phyloP scores from a whole-genome alignment of 2,888 invertebrate genomes.

The Stenotaenia linearis region DNA sequence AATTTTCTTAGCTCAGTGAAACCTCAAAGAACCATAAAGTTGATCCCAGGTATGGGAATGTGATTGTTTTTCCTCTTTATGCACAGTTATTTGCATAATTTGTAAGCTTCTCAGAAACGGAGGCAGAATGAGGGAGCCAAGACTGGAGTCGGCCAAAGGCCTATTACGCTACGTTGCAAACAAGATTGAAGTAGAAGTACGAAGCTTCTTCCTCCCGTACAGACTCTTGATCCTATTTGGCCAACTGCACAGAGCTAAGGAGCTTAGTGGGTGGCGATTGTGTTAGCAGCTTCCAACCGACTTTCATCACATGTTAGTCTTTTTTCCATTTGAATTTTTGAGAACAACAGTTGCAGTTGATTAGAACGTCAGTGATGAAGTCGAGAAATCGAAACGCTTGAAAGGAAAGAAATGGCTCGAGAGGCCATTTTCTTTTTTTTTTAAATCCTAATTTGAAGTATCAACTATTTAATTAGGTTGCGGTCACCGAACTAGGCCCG shows the following conservation, averaged over 20 bases:
- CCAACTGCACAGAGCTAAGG: not conserved
- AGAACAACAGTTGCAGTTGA: not conserved
- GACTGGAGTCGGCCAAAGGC: not conserved
- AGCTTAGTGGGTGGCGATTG: constrained; percentile 1
- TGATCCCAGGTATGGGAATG: not conserved
- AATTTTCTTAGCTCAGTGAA: not conserved
- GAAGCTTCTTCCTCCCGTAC: not conserved
- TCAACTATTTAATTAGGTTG: not conserved
- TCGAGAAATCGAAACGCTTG: too few species aligned
- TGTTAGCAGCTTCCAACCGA: not conserved
- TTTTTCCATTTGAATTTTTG: not conserved
- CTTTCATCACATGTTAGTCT: not conserved
- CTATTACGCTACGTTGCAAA: not conserved
- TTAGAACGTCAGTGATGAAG: not conserved
- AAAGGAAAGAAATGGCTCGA: too few species aligned
- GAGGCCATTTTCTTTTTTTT: too few species aligned
- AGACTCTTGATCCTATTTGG: constrained; percentile 9
- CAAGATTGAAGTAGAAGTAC: constrained; percentile 9
- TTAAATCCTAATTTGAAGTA: too few species aligned
- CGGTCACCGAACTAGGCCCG: not conserved
- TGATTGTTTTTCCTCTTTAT: not conserved
- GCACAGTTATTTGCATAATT: constrained; percentile 5
- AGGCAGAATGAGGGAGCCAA: not conserved
- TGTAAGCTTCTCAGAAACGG: not conserved
- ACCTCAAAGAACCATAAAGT: not conserved